A percentile compares a stretch with the other conserved stretches of the same genome.
phyloP scores from a whole-genome alignment of 2,113 vertebrate genomes.

The Sisor rabdophorus region DNA sequence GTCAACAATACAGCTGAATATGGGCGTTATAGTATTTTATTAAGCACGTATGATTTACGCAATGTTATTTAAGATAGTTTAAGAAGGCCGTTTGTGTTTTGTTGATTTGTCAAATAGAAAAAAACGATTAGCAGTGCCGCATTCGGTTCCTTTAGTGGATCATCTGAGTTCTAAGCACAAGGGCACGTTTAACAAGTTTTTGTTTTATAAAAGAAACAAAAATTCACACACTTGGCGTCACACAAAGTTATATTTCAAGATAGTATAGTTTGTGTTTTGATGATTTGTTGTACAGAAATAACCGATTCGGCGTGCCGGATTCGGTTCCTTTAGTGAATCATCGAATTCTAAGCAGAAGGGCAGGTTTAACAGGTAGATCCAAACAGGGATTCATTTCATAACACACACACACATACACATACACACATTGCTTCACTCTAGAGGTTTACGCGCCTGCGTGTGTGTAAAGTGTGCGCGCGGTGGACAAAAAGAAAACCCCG shows the following conservation, averaged over 20 bases:
- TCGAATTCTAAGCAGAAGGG: not conserved
- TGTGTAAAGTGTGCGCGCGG: not conserved
- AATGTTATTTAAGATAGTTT: not conserved
- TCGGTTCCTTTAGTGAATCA: conserved; percentile 2
- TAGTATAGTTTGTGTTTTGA: too few species aligned
- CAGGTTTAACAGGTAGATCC: conserved; percentile 22
- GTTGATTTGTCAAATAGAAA: not conserved
- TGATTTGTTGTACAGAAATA: not conserved
- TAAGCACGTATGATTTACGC: not conserved
- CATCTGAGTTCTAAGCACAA: not conserved
- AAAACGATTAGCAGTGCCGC: not conserved
- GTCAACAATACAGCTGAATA: not conserved
- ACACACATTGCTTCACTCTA: not conserved
- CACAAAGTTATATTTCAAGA: not conserved
- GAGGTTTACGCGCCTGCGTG: too few species aligned
- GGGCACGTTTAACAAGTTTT: not conserved
- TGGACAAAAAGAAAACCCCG: not conserved
- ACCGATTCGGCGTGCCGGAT: not conserved
- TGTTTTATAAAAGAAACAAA: not conserved
- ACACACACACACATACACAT: conserved; percentile 12
- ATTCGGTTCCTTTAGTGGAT: not conserved
- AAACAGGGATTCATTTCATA: not conserved
- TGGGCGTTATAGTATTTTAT: not conserved
- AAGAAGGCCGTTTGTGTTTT: too few species aligned
- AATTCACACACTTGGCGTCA: not conserved